Evolutionary conservation across 2,113 vertebrate genomes (phyloP).

Genomic region (Phyllopteryx taeniolatus): DNA sequence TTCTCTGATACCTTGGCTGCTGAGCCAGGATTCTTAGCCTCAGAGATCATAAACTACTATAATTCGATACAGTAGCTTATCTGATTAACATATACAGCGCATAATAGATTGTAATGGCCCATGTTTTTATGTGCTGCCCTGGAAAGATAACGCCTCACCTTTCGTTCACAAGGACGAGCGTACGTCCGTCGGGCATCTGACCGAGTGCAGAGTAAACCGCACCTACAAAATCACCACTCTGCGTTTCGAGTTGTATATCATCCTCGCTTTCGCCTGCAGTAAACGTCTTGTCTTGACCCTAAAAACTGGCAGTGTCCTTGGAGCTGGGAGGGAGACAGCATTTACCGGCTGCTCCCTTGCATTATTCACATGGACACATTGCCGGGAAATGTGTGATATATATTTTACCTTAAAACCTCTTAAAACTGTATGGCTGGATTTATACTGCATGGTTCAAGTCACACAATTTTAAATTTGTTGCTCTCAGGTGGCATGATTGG

Average conservation of each 20-base stretch:
- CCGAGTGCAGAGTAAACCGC: not conserved
- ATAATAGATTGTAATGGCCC: not conserved
- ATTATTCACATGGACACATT: slow-evolving; percentile 11
- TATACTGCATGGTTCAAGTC: not conserved
- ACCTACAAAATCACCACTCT: not conserved
- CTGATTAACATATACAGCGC: not conserved
- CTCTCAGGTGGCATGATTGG: no score
- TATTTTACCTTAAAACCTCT: not conserved
- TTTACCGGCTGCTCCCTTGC: slow-evolving; percentile 15
- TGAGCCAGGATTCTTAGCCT: not conserved
- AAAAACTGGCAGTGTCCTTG: not conserved
- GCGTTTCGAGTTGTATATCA: not conserved
- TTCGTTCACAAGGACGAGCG: not conserved
- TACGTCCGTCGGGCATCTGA: not conserved
- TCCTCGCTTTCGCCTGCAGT: not conserved
- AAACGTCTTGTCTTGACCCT: slow-evolving; percentile 8
- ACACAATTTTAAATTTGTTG: not conserved
- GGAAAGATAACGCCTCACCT: not conserved
- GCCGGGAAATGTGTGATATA: slow-evolving; percentile 1
- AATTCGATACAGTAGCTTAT: not conserved
- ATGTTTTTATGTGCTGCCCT: not conserved
- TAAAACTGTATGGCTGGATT: not conserved
- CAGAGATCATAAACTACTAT: not conserved
- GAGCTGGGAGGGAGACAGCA: slow-evolving; percentile 4
- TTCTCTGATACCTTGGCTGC: not conserved